Evolutionary conservation across 2,888 invertebrate species (phyloP), one percentile per base, ranked within the genome.

Genomic region (Beris morrisii): DNA sequence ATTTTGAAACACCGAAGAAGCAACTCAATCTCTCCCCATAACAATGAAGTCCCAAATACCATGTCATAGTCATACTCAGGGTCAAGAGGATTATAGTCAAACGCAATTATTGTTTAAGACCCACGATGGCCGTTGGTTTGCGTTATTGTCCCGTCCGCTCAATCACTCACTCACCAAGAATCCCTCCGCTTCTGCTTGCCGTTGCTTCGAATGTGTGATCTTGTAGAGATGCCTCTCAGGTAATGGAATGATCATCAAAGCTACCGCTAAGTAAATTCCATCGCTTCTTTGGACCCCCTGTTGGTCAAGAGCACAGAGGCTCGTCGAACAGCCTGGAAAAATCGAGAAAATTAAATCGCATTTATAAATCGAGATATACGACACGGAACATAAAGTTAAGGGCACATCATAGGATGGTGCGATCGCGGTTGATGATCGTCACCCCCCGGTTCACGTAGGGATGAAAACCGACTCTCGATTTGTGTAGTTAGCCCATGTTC

Each of bases 221-320:
- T 65, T 52, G 30, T 30, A 48, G 53, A 57, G 65, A 61, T 67
- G 63, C 64, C 54, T 45, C 58, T 65, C 67, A 69, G 69, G 69
- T 69, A 69, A 69, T 69, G 64, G 67, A 69, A 64, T 67, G 65
- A 67, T 67, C 67, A 67, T 69, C 69, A 69, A 69, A 69, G 67
- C 65, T 31, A 65, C 69, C 69, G 69, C 69, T 69, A 67, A 69
- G 67, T 67, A 67, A 69, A 69, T 61, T 69, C 65, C 67, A 53
- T 63, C 56, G 54, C 48, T 56, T 55, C 59, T 54, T 64, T 56
- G 57, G 69, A 69, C 69, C 69, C 64, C 69, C 69, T 65, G 67
- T 63, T 57, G 64, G 5, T 50, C 50, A 56, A 46, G 22, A 22
- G 22, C 22, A 22, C 22, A 22, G 22, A 22, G 38, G 38, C 38